These are phyloP conservation scores for Dipodomys ordii DNA, from an alignment of 2,113 vertebrate species.

Conservation along the genomic window DNA sequence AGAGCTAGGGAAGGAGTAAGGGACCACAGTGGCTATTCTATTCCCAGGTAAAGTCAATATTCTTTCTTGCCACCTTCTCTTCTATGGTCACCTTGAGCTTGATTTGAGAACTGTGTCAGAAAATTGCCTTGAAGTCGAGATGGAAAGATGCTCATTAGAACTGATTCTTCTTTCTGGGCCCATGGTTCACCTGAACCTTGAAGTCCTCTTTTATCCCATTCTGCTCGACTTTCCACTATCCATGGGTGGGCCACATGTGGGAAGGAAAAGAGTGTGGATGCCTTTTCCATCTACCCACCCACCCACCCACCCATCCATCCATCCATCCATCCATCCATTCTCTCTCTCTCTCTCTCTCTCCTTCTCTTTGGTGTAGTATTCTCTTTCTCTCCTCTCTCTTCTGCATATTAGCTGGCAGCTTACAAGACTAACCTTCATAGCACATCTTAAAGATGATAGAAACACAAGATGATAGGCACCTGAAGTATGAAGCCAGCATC, in stretches of 20 bases:
- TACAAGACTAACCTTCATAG: neutral
- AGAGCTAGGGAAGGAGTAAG: neutral
- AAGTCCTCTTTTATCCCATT: constrained; percentile 41
- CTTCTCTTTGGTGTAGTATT: neutral
- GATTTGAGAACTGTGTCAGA: constrained; percentile 53
- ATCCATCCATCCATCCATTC: no score
- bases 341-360: no score
- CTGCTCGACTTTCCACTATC: constrained; percentile 32
- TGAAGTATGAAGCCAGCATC: neutral
- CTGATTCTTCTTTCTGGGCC: constrained; percentile 46
- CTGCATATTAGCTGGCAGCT: neutral
- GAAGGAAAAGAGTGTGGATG: neutral
- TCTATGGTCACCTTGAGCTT: neutral
- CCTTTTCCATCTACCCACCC: neutral
- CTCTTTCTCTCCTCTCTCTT: neutral
- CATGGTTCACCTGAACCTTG: neutral
- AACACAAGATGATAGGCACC: neutral
- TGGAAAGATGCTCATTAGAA: constrained; percentile 4
- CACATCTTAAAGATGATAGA: neutral
- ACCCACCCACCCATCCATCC: no score
- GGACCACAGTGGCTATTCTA: neutral
- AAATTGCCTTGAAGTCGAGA: constrained; percentile 42
- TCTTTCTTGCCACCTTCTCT: constrained; percentile 18
- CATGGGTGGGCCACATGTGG: neutral
- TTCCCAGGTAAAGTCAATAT: neutral